phyloP scores from a whole-genome alignment of 2,113 vertebrate genomes.

The Gobiocypris rarus region DNA sequence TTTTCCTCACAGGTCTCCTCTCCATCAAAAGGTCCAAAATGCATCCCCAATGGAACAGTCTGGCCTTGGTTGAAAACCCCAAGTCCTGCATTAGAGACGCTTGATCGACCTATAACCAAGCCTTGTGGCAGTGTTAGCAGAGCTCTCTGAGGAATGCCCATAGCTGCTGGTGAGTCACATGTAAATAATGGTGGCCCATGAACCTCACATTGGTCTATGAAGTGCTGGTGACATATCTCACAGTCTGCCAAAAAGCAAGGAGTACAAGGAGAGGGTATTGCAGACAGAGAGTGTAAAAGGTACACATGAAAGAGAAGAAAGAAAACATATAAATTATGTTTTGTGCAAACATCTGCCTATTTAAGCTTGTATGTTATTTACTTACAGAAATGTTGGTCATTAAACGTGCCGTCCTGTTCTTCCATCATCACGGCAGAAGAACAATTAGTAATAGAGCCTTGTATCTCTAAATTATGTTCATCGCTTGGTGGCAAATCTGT shows the following conservation, averaged over 20 bases:
- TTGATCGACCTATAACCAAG: conserved; percentile 76
- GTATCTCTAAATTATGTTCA: conserved; percentile 46
- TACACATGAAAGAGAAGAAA: background rate
- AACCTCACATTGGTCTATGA: conserved; percentile 71
- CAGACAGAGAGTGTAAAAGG: background rate
- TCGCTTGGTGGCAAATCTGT: conserved; percentile 48
- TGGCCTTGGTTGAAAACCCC: conserved; percentile 81
- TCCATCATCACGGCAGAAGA: background rate
- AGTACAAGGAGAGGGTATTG: background rate
- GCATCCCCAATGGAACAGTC: conserved; percentile 75
- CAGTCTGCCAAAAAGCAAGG: conserved; percentile 70
- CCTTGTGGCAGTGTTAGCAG: conserved; percentile 80
- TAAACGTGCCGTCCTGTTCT: conserved; percentile 24
- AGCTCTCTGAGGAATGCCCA: conserved; percentile 72
- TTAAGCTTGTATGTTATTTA: background rate
- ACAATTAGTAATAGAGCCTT: conserved; percentile 32
- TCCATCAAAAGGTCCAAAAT: conserved; percentile 84
- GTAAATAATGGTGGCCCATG: conserved; percentile 74
- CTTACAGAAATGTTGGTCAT: conserved; percentile 52
- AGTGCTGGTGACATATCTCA: conserved; percentile 78
- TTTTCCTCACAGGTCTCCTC: conserved; percentile 73
- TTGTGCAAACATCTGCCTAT: background rate
- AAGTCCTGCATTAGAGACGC: conserved; percentile 77
- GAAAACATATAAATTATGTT: background rate
- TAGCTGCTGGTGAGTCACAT: conserved; percentile 70